Percentiles rank a stretch among this genome's conserved stretches.
phyloP scores from a whole-genome alignment of 1,140 invertebrate genomes.

The Diorhabda carinulata region DNA sequence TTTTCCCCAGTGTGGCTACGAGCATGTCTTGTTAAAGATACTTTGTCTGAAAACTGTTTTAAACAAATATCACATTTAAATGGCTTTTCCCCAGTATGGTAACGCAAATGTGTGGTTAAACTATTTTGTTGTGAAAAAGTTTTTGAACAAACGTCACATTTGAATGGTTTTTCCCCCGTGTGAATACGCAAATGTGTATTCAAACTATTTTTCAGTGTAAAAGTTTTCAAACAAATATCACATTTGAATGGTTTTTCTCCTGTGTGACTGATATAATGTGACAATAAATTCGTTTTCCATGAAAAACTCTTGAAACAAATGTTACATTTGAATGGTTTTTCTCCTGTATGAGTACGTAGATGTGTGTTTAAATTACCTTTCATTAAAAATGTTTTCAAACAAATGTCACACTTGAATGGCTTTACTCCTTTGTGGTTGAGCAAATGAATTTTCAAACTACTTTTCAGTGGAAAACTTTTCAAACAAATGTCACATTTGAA shows the following conservation, averaged over 20 bases:
- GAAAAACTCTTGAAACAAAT: not conserved
- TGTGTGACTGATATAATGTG: too few species aligned
- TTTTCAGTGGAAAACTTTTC: not conserved
- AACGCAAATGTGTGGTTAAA: not conserved
- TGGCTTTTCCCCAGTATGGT: not conserved
- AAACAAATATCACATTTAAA: not conserved
- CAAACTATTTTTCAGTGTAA: too few species aligned
- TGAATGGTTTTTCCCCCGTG: not conserved
- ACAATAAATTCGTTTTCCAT: too few species aligned
- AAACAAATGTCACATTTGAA: conserved; percentile 6
- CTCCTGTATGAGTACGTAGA: conserved; percentile 57
- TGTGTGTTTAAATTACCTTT: conserved; percentile 54
- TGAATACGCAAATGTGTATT: not conserved
- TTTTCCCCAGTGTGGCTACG: not conserved
- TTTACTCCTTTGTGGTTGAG: not conserved
- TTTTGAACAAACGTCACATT: not conserved
- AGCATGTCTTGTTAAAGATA: not conserved
- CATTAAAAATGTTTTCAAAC: conserved; percentile 51
- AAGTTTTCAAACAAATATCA: too few species aligned
- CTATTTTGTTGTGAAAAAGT: not conserved
- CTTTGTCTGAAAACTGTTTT: not conserved
- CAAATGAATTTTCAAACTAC: not conserved
- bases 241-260: too few species aligned
- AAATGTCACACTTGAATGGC: conserved; percentile 41
- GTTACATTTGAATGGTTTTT: conserved; percentile 57